Evolutionary conservation across 2,797 vertebrate species (phyloP), one percentile per base, ranked within the genome.

Genomic region (Clarias pachynema): DNA sequence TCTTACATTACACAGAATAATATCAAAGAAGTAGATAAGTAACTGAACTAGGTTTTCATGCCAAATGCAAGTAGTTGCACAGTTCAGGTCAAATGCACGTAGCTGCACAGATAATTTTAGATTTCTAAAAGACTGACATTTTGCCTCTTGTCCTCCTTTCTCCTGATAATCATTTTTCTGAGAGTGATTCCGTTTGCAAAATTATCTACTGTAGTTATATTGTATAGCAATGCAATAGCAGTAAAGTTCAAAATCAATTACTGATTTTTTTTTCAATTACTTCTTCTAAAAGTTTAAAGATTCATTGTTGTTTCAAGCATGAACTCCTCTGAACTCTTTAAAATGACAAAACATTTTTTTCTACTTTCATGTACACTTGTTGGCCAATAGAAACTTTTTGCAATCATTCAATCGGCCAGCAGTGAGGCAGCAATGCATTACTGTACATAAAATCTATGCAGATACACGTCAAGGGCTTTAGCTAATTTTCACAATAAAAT

Each of bases 21-120:
- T 85, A 82, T 84, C 77, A 89, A 88, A 82, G 69, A 75, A 79
- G 29, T 73, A 79, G 6, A 37, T 74, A 53, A 86, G 82, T 87
- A 65, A 65, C 34, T 31, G 31, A 31, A 85, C 14, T 84, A 65
- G 53, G 69, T 65, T 26, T 65, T 85, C 26, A 82, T 70, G 56
- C 10, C 22, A 56, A 62, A 26, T 86, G 5, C 24, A 37, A 49
- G 40, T 37, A 75, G 29, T 12, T 56, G 62, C n/a, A 62, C 18
- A 10, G 12, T 37, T 37, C 34, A 49, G 86, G 62, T 15, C 22
- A 56, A 62, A 26, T 86, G 10, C 24, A 37, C 31, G 57, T 37
- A 75, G 29, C 7, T 56, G 62, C n/a, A 62, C 18, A 10, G 12
- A n/a, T 20, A 29, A 53, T 5, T 59, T 78, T 15, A 59, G 8